These are phyloP conservation scores for Conopomorpha cramerella DNA, from an alignment of 1,140 invertebrate species.

Conservation along the genomic window DNA sequence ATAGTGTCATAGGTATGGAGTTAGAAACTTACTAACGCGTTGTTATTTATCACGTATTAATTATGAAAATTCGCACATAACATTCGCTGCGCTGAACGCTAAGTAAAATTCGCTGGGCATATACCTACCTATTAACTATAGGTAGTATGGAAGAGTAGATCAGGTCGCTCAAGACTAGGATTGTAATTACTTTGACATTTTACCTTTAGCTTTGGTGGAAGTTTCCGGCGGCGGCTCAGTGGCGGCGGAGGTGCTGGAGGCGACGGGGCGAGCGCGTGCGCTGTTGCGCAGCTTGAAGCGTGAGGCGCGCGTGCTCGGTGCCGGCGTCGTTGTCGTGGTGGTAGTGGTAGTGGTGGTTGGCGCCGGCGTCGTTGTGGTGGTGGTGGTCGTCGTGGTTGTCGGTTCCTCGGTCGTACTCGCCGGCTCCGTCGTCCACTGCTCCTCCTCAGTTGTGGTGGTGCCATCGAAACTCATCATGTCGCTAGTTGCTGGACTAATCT, in stretches of 20 bases:
- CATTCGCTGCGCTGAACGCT: too few species aligned
- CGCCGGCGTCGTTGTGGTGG: constrained; percentile 60
- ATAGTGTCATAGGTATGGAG: too few species aligned
- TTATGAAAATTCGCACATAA: too few species aligned
- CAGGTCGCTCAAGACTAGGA: too few species aligned
- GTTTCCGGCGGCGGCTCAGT: constrained; percentile 42
- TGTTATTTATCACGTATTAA: too few species aligned
- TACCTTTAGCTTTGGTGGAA: constrained; percentile 41
- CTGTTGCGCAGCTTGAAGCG: constrained; percentile 38
- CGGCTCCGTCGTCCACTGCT: constrained; percentile 35
- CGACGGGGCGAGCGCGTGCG: constrained; percentile 21
- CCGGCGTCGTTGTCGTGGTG: constrained; percentile 31
- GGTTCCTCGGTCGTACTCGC: constrained; percentile 63
- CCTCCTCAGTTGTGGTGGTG: constrained; percentile 25
- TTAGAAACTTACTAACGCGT: too few species aligned
- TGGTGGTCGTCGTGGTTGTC: constrained; percentile 62
- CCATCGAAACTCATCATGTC: constrained; percentile 47
- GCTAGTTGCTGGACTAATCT: constrained; percentile 51
- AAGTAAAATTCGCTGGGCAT: too few species aligned
- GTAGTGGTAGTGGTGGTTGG: constrained; percentile 63
- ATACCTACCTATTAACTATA: too few species aligned
- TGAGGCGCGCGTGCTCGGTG: constrained; percentile 33
- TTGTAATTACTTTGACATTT: too few species aligned
- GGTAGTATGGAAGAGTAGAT: too few species aligned
- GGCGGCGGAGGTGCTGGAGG: constrained; percentile 24